Evolutionary conservation across 2,797 vertebrate genomes (phyloP).

Genomic region (Gambelia wislizenii): DNA sequence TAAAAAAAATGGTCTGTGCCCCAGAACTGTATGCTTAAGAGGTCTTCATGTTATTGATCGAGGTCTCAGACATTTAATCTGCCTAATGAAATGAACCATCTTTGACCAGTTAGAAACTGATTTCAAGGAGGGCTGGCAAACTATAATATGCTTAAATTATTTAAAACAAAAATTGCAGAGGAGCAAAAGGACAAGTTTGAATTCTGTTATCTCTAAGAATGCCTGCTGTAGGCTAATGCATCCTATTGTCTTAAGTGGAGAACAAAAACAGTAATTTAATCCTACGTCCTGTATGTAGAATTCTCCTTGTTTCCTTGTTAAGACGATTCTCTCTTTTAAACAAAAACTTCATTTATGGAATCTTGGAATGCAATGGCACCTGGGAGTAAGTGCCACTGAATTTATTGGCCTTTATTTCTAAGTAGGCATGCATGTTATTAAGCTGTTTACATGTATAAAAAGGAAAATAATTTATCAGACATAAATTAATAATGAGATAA

Average conservation of each 20-base stretch:
- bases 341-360: neutral
- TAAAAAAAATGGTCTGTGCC: neutral
- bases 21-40: constrained; percentile 9
- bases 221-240: neutral
- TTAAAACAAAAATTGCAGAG: neutral
- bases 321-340: constrained; percentile 7
- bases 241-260: neutral
- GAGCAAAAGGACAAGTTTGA: neutral
- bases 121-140: neutral
- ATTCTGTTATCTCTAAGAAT: neutral
- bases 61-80: neutral
- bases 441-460: neutral
- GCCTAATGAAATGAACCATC: constrained; percentile 4
- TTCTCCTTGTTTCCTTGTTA: neutral
- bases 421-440: neutral
- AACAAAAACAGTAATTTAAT: constrained; percentile 15
- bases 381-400: neutral
- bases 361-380: neutral
- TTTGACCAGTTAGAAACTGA: neutral
- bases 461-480: constrained; percentile 1
- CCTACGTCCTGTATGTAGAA: neutral
- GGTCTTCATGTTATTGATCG: neutral
- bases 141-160: constrained; percentile 5
- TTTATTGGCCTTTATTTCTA: neutral
- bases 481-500: neutral